Evolutionary conservation across 2,888 invertebrate species (phyloP).

Genomic region (Carabus problematicus): DNA sequence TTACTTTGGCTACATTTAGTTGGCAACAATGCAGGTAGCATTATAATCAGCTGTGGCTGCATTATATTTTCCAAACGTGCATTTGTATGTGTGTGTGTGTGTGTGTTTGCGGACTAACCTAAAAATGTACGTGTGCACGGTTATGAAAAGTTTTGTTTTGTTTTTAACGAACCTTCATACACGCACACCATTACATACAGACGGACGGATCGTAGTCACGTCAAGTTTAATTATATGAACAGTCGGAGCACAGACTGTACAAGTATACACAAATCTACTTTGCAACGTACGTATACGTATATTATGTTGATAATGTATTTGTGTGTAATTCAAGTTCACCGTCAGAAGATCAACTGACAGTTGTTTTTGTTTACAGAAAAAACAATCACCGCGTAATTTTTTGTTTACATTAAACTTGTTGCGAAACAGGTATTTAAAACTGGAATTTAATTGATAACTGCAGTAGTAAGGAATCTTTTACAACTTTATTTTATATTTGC

Average conservation of each 20-base stretch:
- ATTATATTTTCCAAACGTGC: constrained; percentile 20
- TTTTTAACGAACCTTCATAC: background rate
- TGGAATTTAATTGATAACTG: no score
- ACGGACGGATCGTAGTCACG: constrained; percentile 23
- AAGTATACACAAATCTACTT: background rate
- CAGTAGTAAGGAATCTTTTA: no score
- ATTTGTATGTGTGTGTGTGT: constrained; percentile 20
- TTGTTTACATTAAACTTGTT: background rate
- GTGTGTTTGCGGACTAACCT: constrained; percentile 4
- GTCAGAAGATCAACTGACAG: background rate
- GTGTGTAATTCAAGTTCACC: constrained; percentile 3
- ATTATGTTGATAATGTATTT: background rate
- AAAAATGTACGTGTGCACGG: constrained; percentile 24
- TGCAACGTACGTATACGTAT: constrained; percentile 1
- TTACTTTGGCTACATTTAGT: constrained; percentile 19
- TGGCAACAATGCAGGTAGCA: constrained; percentile 34
- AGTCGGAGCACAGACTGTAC: background rate
- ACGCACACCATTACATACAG: background rate
- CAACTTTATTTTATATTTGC: no score
- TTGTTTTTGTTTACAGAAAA: background rate
- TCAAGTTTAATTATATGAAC: constrained; percentile 31
- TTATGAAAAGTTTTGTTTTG: constrained; percentile 19
- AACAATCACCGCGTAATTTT: background rate
- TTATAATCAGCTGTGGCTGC: constrained; percentile 29
- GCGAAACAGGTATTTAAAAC: no score